Percentiles rank a stretch among this genome's conserved stretches.
phyloP scores from a whole-genome alignment of 2,888 invertebrate species.

The Volucella zonaria region DNA sequence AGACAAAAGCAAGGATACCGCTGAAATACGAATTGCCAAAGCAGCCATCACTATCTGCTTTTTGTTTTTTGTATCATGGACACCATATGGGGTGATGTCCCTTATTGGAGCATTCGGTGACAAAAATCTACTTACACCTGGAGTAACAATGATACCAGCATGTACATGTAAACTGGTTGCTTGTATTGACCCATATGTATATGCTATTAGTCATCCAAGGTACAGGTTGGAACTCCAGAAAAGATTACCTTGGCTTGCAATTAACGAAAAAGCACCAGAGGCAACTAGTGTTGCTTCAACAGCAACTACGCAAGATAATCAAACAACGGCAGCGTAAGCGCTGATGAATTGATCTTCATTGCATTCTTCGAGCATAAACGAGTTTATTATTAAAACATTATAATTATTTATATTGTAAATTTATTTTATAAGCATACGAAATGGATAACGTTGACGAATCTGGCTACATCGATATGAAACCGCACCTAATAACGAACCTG shows the following conservation, averaged over 20 bases:
- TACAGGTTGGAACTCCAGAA: slow-evolving; percentile 92
- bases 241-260: slow-evolving; percentile 89
- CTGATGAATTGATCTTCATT: slow-evolving; percentile 32
- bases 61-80: slow-evolving; percentile 93
- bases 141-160: slow-evolving; percentile 92
- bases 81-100: slow-evolving; percentile 93
- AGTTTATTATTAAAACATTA: slow-evolving; percentile 7
- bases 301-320: slow-evolving; percentile 78
- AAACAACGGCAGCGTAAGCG: slow-evolving; percentile 79
- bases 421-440: slow-evolving; percentile 29
- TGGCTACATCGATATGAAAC: slow-evolving; percentile 44
- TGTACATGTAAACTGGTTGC: slow-evolving; percentile 94
- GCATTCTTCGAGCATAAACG: slow-evolving; percentile 56
- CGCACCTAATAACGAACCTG: slow-evolving; percentile 27
- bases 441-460: slow-evolving; percentile 45
- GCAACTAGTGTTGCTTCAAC: slow-evolving; percentile 84
- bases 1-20: slow-evolving; percentile 88
- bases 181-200: slow-evolving; percentile 95
- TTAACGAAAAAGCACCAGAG: slow-evolving; percentile 86
- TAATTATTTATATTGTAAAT: slow-evolving; percentile 37
- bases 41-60: slow-evolving; percentile 94
- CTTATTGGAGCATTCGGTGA: slow-evolving; percentile 93
- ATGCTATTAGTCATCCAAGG: slow-evolving; percentile 95
- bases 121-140: slow-evolving; percentile 87
- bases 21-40: slow-evolving; percentile 93